Conservation (phyloP, 2,797 vertebrate genomes). For the Xenopus petersii region DNA sequence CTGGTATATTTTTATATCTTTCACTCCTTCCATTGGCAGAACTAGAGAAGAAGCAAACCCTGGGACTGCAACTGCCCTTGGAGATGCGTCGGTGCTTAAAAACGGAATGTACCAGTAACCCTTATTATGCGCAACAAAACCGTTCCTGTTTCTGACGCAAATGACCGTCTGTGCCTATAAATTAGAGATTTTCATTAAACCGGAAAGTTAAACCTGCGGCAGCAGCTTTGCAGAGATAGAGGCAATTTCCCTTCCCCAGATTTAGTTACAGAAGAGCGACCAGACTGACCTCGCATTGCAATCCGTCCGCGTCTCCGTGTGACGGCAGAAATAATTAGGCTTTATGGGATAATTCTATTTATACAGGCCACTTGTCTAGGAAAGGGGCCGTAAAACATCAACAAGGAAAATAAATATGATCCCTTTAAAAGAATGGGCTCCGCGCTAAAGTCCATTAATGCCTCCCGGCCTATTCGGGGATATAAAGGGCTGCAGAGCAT, state of each 20-base stretch:
- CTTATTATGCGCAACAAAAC: background rate
- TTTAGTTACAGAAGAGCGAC: background rate
- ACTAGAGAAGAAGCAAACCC: too few relatives aligned
- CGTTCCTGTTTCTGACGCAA: background rate
- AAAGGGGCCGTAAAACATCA: conserved; percentile 11
- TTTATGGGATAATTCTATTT: conserved; percentile 33
- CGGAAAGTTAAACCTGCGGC: background rate
- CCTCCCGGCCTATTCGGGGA: conserved; percentile 37
- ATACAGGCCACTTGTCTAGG: conserved; percentile 16
- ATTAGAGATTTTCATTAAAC: background rate
- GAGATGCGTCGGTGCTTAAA: too few relatives aligned
- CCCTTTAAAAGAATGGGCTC: conserved; percentile 14
- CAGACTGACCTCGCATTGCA: background rate
- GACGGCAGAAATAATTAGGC: conserved; percentile 22
- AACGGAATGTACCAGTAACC: too few relatives aligned
- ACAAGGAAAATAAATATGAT: conserved; percentile 38
- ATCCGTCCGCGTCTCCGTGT: background rate
- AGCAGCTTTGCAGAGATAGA: background rate
- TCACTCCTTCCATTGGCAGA: too few relatives aligned
- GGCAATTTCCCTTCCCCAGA: background rate
- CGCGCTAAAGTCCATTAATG: conserved; percentile 29
- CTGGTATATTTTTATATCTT: too few relatives aligned
- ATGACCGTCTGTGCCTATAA: background rate
- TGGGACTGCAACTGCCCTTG: too few relatives aligned
- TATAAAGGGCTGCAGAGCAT: conserved; percentile 44